Conservation (phyloP, 2,113 vertebrate genomes). For the Todiramphus saurophagus region DNA sequence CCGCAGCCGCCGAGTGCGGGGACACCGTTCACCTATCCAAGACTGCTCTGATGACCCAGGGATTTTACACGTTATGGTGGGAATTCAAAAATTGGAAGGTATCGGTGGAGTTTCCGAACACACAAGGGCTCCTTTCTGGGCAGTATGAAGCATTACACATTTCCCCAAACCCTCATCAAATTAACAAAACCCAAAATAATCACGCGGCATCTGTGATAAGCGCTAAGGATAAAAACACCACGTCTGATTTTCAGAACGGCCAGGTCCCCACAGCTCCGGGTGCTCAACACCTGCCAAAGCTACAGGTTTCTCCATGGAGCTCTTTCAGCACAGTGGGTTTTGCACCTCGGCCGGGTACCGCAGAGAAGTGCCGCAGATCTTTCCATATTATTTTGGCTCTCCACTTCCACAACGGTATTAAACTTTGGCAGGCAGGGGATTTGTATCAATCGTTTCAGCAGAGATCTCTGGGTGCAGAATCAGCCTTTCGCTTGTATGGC, state of each 20-base stretch:
- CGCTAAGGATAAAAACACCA: accelerated
- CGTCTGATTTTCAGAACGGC: background rate
- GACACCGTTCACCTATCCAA: background rate
- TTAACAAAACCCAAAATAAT: background rate
- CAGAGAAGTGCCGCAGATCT: background rate
- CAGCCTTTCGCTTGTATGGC: constrained; percentile 56
- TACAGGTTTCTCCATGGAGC: background rate
- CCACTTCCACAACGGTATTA: background rate
- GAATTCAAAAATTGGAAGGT: background rate
- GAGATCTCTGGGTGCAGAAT: constrained; percentile 51
- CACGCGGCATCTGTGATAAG: background rate
- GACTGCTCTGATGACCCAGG: background rate
- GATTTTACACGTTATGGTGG: background rate
- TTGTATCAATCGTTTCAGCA: constrained; percentile 32
- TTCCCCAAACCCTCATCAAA: background rate
- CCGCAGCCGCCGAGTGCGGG: background rate
- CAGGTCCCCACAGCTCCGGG: background rate
- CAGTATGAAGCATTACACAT: accelerated
- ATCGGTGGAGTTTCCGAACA: background rate
- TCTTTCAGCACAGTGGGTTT: background rate
- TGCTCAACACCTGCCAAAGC: background rate
- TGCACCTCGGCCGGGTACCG: background rate
- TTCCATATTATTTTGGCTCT: constrained; percentile 24
- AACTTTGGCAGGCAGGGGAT: constrained; percentile 41
- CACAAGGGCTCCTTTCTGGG: background rate